These are phyloP conservation scores for Notothenia coriiceps DNA, from an alignment of 2,113 vertebrate species.

Conservation along the genomic window DNA sequence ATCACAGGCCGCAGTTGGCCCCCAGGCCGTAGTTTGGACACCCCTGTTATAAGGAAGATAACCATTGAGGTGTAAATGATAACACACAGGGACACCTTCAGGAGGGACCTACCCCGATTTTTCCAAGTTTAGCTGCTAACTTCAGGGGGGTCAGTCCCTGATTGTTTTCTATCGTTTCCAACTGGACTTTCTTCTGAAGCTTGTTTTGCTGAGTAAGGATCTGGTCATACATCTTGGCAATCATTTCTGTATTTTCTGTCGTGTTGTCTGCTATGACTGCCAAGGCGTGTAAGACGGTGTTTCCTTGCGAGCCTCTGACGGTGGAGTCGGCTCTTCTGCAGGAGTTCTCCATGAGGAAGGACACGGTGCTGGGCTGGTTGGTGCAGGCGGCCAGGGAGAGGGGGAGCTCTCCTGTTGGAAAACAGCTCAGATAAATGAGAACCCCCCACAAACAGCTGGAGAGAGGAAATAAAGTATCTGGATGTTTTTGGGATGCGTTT, in stretches of 20 bases:
- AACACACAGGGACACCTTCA: not conserved
- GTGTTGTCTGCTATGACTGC: slow-evolving; percentile 90
- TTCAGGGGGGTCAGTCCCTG: slow-evolving; percentile 89
- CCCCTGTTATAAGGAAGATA: not conserved
- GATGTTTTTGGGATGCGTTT: not conserved
- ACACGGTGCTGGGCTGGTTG: slow-evolving; percentile 90
- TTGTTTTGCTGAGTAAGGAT: slow-evolving; percentile 86
- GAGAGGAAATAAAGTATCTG: not conserved
- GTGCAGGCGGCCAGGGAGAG: slow-evolving; percentile 92
- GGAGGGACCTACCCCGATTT: slow-evolving; percentile 86
- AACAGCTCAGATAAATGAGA: not conserved
- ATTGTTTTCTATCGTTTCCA: slow-evolving; percentile 88
- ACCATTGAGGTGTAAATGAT: not conserved
- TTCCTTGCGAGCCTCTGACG: slow-evolving; percentile 87
- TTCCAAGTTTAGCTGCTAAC: slow-evolving; percentile 90
- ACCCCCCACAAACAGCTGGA: not conserved
- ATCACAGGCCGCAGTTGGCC: too few relatives aligned
- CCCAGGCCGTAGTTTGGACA: too few relatives aligned
- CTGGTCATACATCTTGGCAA: slow-evolving; percentile 88
- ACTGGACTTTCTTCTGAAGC: slow-evolving; percentile 71
- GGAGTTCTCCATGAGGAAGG: slow-evolving; percentile 89
- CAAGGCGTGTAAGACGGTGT: slow-evolving; percentile 88
- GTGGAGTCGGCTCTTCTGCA: slow-evolving; percentile 81
- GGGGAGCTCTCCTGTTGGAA: slow-evolving; percentile 88
- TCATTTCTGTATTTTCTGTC: slow-evolving; percentile 88